Percentiles rank a stretch among this genome's conserved stretches.
Evolutionary conservation across 2,888 invertebrate species (phyloP).

Genomic region (Leistus spinibarbis): DNA sequence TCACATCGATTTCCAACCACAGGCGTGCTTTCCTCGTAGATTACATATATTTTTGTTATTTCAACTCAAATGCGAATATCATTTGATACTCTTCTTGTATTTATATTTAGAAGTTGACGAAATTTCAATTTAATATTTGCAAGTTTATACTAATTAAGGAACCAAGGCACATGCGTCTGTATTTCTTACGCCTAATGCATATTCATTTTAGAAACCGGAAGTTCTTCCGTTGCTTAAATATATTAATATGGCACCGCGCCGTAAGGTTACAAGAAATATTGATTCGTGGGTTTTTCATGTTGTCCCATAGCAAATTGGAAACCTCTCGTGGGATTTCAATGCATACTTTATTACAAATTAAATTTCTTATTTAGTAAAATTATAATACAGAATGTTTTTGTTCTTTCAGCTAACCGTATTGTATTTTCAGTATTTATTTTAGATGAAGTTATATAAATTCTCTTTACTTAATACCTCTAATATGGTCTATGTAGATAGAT

Average conservation of each 20-base stretch:
- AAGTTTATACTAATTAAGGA: not conserved
- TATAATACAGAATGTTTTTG: too few species aligned
- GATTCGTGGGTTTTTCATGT: not conserved
- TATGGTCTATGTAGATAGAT: too few species aligned
- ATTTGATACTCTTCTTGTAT: not conserved
- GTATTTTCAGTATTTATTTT: too few species aligned
- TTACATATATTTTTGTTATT: not conserved
- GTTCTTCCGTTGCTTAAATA: not conserved
- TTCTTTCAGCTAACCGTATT: too few species aligned
- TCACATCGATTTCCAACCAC: not conserved
- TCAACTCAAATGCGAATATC: not conserved
- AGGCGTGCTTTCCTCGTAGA: not conserved
- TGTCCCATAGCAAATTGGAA: too few species aligned
- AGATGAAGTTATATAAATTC: too few species aligned
- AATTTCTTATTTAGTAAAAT: too few species aligned
- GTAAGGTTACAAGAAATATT: not conserved
- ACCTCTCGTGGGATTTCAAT: too few species aligned
- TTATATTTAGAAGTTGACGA: not conserved
- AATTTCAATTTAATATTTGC: not conserved
- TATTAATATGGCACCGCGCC: not conserved
- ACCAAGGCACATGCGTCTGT: not conserved
- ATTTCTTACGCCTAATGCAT: not conserved
- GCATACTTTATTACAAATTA: too few species aligned
- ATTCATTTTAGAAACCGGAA: conserved; percentile 6
- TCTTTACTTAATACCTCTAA: too few species aligned